Conservation (phyloP, 1,140 invertebrate genomes). For the Odontomachus brunneus region DNA sequence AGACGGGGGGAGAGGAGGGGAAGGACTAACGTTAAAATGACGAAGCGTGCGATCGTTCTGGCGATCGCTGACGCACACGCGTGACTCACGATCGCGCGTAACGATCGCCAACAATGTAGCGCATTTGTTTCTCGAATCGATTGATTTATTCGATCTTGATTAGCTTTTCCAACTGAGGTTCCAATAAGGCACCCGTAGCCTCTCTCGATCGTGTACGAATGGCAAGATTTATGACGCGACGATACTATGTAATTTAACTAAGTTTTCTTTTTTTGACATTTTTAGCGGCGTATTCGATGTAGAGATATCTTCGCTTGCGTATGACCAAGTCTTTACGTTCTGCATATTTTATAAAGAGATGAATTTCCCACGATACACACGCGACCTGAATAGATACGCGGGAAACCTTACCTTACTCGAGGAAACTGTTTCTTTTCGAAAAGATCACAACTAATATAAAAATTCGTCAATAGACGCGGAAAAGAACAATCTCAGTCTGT, state of each 20-base stretch:
- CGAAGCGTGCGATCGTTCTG: conserved; percentile 38
- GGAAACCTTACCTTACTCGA: too few species aligned
- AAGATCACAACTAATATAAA: too few species aligned
- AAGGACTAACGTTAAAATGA: conserved; percentile 33
- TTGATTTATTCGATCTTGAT: conserved; percentile 52
- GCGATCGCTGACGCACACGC: conserved; percentile 39
- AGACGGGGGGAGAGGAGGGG: too few species aligned
- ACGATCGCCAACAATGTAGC: conserved; percentile 39
- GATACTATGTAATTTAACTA: conserved; percentile 21
- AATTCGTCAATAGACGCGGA: too few species aligned
- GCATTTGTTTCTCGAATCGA: conserved; percentile 53
- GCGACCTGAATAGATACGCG: too few species aligned
- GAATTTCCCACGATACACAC: neutral
- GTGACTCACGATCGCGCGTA: conserved; percentile 62
- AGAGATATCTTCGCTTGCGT: neutral
- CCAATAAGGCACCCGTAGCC: conserved; percentile 11
- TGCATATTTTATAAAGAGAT: neutral
- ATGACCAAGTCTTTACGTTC: neutral
- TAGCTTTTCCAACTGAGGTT: conserved; percentile 29
- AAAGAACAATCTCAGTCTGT: too few species aligned
- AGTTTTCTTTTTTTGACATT: neutral
- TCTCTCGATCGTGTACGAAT: neutral
- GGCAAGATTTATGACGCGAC: conserved; percentile 36
- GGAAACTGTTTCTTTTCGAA: too few species aligned
- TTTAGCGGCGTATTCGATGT: neutral